Conservation (phyloP, 2,113 vertebrate genomes). For the Leptosomus discolor region DNA sequence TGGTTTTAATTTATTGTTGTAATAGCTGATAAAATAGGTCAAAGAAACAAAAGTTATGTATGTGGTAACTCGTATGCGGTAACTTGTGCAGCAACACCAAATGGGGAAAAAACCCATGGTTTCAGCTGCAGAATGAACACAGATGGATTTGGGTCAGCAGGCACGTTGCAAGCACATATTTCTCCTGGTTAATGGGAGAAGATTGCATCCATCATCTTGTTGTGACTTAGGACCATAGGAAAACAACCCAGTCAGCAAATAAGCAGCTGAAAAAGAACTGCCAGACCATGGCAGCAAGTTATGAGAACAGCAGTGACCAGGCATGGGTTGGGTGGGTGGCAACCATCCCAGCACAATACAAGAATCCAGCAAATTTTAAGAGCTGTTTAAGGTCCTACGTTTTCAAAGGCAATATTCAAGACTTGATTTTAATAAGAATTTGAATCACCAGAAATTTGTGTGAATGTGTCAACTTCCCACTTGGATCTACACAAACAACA, state of each 20-base stretch:
- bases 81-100: not conserved
- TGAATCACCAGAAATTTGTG: not conserved
- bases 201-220: not conserved
- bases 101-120: not conserved
- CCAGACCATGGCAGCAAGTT: not conserved
- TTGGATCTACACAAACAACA: not conserved
- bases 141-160: not conserved
- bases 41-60: rapidly evolving
- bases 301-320: not conserved
- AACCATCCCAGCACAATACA: not conserved
- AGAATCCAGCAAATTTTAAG: not conserved
- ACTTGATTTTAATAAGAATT: not conserved
- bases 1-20: not conserved
- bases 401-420: not conserved
- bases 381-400: not conserved
- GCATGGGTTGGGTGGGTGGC: rapidly evolving
- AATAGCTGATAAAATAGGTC: not conserved
- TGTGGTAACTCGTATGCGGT: rapidly evolving
- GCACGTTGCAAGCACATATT: not conserved
- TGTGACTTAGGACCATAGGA: not conserved
- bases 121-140: not conserved
- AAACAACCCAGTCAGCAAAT: not conserved
- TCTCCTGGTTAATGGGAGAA: not conserved
- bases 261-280: not conserved
- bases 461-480: not conserved